Percentiles rank a stretch among this genome's conserved stretches.
Evolutionary conservation across 2,797 vertebrate genomes (phyloP).

Genomic region (Arnoldichthys spilopterus): DNA sequence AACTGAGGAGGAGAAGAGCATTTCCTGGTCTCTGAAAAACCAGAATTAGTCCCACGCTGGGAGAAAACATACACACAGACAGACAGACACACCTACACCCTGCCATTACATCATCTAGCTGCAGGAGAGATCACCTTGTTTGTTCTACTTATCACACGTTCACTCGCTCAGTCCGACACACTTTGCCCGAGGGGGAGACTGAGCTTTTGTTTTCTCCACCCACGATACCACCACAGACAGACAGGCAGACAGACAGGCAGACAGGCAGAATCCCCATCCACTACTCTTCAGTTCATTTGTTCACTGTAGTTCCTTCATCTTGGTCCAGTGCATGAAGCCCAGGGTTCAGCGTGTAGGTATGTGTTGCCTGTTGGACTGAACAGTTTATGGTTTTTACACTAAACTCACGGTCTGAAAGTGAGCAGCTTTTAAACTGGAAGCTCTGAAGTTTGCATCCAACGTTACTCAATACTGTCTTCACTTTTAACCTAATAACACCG

Average conservation of each 20-base stretch:
- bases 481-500: no score
- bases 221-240: neutral
- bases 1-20: neutral
- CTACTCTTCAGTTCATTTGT: neutral
- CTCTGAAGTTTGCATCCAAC: no score
- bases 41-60: neutral
- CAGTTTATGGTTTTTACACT: no score
- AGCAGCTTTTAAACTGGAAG: no score
- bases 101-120: constrained; percentile 38
- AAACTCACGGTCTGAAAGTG: no score
- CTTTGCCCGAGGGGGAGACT: constrained; percentile 16
- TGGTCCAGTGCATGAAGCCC: neutral
- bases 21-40: neutral
- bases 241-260: neutral
- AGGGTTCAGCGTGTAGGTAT: neutral
- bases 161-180: neutral
- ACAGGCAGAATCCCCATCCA: neutral
- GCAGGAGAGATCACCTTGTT: constrained; percentile 30
- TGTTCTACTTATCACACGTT: neutral
- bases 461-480: no score
- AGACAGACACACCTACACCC: constrained; percentile 14
- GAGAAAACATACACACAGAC: constrained; percentile 1
- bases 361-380: neutral
- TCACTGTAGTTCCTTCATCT: neutral
- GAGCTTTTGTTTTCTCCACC: constrained; percentile 22